Evolutionary conservation across 2,888 invertebrate species (phyloP), one percentile per base, ranked within the genome.

Genomic region (Cenopis cana): DNA sequence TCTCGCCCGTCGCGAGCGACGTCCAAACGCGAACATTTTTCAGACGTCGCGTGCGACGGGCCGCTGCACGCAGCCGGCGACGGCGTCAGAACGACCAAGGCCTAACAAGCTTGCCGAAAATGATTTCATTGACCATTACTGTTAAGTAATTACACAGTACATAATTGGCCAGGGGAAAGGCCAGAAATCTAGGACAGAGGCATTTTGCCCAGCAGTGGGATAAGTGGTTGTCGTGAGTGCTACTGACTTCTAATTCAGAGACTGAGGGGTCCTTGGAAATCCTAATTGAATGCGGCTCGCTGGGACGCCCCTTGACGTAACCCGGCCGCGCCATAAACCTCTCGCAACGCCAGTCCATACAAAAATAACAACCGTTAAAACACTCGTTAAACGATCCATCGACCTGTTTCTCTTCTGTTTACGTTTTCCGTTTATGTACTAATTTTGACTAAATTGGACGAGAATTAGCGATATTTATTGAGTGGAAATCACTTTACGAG

Each of bases 351-450:
- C 76, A 74, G 76, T 76, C 74, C 75, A 77, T 77, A 83, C 76
- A 74, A 74, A 75, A 76, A 76, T 78, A 75, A 76, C 74, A 75
- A 81, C 78, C 76, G 79, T 85, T 85, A 84, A 86, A 83, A 83
- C 81, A 78, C 74, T 81, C 85, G 78, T 87, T 84, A 85, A 86
- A 81, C 78, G 77, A 77, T 81, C 81, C 77, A 81, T 78, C 83
- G 84, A 84, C 86, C 85, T 75, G 82, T 75, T 82, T 79, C 2
- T 83, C 54, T 61, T 67, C 70, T 75, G 74, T 74, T 76, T 77
- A 73, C 72, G 61, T 69, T 72, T 71, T 69, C 66, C 62, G 67
- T 70, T 74, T 75, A 73, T 65, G 29, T 72, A 71, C 75, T 68
- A 56, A 57, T 73, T 66, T 66, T 50, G 55, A 74, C 68, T 61